Evolutionary conservation across 1,140 invertebrate genomes (phyloP).

Genomic region (Drosophila grimshawi): DNA sequence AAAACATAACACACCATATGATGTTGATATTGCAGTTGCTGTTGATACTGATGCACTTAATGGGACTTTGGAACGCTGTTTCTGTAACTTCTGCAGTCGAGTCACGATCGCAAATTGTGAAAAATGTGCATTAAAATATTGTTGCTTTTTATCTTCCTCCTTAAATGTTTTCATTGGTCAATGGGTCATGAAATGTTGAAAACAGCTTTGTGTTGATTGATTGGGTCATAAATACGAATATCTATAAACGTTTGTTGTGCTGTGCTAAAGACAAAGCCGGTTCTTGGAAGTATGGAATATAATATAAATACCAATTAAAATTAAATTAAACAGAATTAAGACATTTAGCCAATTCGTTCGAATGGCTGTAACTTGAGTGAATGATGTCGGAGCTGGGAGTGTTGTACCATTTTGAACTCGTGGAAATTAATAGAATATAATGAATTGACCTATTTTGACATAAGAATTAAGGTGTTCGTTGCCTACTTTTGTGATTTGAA

Average conservation of each 20-base stretch:
- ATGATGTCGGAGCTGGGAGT: no score
- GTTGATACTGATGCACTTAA: constrained; percentile 70
- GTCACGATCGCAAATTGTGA: constrained; percentile 76
- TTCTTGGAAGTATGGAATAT: no score
- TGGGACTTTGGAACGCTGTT: constrained; percentile 63
- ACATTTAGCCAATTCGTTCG: no score
- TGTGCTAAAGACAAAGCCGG: background rate
- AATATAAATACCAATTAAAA: no score
- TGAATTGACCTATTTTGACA: background rate
- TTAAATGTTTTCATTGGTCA: constrained; percentile 39
- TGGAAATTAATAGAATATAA: background rate
- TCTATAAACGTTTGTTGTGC: background rate
- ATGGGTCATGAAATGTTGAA: constrained; percentile 41
- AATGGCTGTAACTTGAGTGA: no score
- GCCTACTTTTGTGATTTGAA: background rate
- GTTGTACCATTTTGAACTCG: no score
- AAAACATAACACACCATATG: constrained; percentile 75
- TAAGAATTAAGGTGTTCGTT: background rate
- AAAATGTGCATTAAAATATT: constrained; percentile 71
- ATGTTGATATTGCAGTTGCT: constrained; percentile 27
- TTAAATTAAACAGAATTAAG: no score
- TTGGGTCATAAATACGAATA: constrained; percentile 5
- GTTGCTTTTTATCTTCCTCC: constrained; percentile 9
- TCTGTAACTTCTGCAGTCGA: constrained; percentile 44
- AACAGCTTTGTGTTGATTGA: constrained; percentile 6